Evolutionary conservation across 1,140 invertebrate genomes (phyloP).

Genomic region (Saccostrea glomerata): DNA sequence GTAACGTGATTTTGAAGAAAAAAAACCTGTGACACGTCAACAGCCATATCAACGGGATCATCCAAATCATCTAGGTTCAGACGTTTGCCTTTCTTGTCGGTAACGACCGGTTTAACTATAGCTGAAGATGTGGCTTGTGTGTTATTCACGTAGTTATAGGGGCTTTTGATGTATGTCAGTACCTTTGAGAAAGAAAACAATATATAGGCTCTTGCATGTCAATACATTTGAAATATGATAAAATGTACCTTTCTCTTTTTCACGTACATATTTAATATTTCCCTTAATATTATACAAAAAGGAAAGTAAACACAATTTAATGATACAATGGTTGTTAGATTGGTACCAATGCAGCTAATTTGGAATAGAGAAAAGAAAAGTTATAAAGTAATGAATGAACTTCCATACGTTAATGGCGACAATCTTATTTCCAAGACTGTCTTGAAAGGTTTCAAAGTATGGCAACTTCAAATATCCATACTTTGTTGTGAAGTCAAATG

Average conservation of each 20-base stretch:
- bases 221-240: too few species aligned
- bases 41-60: constrained; percentile 12
- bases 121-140: background rate
- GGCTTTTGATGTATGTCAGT: background rate
- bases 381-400: too few species aligned
- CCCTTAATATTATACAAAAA: too few species aligned
- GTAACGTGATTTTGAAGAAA: too few species aligned
- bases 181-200: background rate
- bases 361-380: too few species aligned
- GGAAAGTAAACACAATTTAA: too few species aligned
- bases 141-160: constrained; percentile 17
- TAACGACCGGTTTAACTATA: background rate
- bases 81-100: background rate
- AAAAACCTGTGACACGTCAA: background rate
- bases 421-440: background rate
- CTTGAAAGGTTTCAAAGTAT: constrained; percentile 15
- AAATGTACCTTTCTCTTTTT: too few species aligned
- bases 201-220: too few species aligned
- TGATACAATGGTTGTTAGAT: too few species aligned
- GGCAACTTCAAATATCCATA: constrained; percentile 4
- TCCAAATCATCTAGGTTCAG: background rate
- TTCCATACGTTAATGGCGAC: background rate
- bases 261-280: too few species aligned
- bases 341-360: too few species aligned
- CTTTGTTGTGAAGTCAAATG: background rate